Base-by-base conservation (phyloP, 2,113 vertebrate species). In the Herpailurus yagouaroundi region DNA sequence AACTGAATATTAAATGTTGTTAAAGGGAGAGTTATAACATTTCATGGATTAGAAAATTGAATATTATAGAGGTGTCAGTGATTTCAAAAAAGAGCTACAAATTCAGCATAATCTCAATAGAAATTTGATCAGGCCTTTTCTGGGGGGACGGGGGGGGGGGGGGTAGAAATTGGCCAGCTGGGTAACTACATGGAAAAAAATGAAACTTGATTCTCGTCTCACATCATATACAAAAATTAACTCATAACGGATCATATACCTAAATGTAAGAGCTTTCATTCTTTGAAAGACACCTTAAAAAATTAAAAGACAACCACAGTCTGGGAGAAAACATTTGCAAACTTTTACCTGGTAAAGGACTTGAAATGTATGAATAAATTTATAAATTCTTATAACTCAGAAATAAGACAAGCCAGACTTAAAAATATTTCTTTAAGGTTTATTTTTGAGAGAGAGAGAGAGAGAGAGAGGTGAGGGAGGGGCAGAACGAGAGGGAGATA, bases 241-340 rank as follows among this genome's bases (percentile, higher is more conserved):
- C 25, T 52, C n/a, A 55, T 45, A 66, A 76, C 57, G 48, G 48
- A 27, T 71, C 50, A 69, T 38, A 50, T 48, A 38, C 27, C 33
- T 86, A 69, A 74, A 64, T 38, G 19, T 41, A 74, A 38, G 45
- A 74, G 2, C 33, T 73, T 89, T 63, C 81, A 19, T 89, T 82
- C 19, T 94, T 89, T 55, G 63, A 87, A 69, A 94, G 73, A 41
- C 50, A 50, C 27, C 38, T 60, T 76, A 48, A 74, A 29, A 68
- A 85, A 79, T 86, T n/a, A 91, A 85, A 91, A 91, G 45, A 55
- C 36, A 69, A 77, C 12, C 36, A 68, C 19, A 45, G 27, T 90
- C 55, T 91, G 23, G 36, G 16, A 68, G 94, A n/a, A 91, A 95
- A 85, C 60, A 91, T 85, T 91, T 85, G 23, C 29, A 76, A 90